A percentile compares a stretch with the other conserved stretches of the same genome.
phyloP scores from a whole-genome alignment of 2,797 vertebrate species.

The Hapalemur alaotrensis region DNA sequence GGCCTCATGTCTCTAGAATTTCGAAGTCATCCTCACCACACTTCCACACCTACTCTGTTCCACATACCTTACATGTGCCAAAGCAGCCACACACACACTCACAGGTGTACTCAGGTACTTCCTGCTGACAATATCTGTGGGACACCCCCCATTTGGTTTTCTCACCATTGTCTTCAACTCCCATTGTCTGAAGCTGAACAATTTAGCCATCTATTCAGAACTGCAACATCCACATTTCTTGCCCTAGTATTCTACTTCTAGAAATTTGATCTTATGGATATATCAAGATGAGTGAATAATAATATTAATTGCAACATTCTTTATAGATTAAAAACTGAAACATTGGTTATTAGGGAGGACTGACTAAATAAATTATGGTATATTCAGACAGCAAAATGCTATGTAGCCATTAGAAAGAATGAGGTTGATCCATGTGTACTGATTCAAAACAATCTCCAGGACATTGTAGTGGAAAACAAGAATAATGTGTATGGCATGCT shows the following conservation, averaged over 20 bases:
- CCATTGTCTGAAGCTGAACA: not conserved
- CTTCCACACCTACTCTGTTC: not conserved
- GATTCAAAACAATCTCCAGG: not conserved
- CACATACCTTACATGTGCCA: not conserved
- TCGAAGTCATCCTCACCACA: not conserved
- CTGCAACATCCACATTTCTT: not conserved
- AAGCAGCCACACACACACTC: not conserved
- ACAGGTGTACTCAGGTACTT: not conserved
- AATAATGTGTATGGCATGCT: not conserved
- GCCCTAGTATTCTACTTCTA: not conserved
- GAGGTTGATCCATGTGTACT: not conserved
- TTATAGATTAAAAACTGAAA: not conserved
- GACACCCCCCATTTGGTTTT: not conserved
- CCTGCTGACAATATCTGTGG: not conserved
- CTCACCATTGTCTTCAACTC: not conserved
- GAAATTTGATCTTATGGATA: not conserved
- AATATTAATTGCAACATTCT: not conserved
- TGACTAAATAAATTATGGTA: not conserved
- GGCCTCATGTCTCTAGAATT: not conserved
- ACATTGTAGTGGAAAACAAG: not conserved
- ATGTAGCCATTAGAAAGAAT: slow-evolving; percentile 2
- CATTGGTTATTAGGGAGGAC: not conserved
- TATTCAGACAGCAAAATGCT: not conserved
- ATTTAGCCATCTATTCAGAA: not conserved
- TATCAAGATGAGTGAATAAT: not conserved